Conservation (phyloP, 2,888 invertebrate genomes). For the Aproaerema taeniolella region DNA sequence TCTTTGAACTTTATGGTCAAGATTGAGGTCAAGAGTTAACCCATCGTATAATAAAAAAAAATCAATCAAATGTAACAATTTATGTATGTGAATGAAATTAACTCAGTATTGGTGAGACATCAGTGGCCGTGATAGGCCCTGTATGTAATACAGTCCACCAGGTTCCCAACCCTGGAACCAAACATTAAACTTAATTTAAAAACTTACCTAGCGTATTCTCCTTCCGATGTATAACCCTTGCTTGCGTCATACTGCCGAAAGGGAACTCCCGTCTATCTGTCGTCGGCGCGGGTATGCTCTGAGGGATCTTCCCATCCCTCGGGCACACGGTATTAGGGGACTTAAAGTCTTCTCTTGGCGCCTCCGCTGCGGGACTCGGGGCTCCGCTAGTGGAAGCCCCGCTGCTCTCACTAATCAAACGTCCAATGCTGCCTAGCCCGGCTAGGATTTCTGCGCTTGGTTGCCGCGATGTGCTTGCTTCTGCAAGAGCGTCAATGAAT, state of each 20-base stretch:
- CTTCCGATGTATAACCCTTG: constrained; percentile 89
- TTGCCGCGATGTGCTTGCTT: constrained; percentile 55
- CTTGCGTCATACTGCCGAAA: constrained; percentile 94
- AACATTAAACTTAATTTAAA: neutral
- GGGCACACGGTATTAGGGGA: constrained; percentile 94
- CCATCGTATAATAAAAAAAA: too few species aligned
- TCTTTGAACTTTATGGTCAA: too few species aligned
- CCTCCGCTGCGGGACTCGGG: constrained; percentile 25
- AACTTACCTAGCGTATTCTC: constrained; percentile 73
- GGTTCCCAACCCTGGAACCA: too few species aligned
- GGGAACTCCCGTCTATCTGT: constrained; percentile 84
- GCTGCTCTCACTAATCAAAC: constrained; percentile 41
- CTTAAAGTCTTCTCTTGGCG: constrained; percentile 76
- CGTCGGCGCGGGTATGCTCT: constrained; percentile 72
- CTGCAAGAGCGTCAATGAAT: too few species aligned
- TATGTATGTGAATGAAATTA: too few species aligned
- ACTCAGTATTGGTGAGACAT: neutral
- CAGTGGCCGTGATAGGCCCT: neutral
- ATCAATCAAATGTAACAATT: too few species aligned
- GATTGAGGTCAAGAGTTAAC: too few species aligned
- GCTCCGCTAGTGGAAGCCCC: constrained; percentile 33
- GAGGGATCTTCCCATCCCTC: constrained; percentile 84
- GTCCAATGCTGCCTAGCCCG: constrained; percentile 57
- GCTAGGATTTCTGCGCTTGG: constrained; percentile 54
- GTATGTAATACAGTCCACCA: too few species aligned